Evolutionary conservation across 2,113 vertebrate species (phyloP).

Genomic region (Capra hircus): DNA sequence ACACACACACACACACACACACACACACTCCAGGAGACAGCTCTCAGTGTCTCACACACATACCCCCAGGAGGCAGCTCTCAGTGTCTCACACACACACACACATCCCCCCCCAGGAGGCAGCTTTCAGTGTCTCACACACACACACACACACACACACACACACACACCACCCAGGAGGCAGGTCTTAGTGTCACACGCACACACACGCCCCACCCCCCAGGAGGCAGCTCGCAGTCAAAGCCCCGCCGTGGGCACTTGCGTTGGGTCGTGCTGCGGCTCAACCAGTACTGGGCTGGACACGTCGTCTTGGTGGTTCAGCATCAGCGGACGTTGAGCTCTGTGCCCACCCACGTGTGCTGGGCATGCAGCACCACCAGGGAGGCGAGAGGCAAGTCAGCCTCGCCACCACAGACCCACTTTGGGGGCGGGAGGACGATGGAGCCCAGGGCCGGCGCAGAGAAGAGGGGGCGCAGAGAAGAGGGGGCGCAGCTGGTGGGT

Average conservation of each 20-base stretch:
- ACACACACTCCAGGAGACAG: too few relatives aligned
- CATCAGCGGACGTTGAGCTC: not conserved
- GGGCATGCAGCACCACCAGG: not conserved
- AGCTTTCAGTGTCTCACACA: too few relatives aligned
- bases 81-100: not conserved
- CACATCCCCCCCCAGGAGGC: too few relatives aligned
- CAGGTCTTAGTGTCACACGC: rapidly evolving
- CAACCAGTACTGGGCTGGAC: rapidly evolving
- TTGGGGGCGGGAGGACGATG: not conserved
- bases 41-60: too few relatives aligned
- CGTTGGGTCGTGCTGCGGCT: not conserved
- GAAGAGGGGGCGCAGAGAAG: not conserved
- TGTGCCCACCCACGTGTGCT: not conserved
- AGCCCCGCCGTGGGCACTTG: not conserved
- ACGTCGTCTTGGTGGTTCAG: not conserved
- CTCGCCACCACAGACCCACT: not conserved
- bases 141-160: rapidly evolving
- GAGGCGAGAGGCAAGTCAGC: not conserved
- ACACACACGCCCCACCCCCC: not conserved
- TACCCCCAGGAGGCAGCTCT: rapidly evolving
- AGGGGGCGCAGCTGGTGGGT: too few relatives aligned
- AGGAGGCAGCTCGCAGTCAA: not conserved
- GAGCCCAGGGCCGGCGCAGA: not conserved
- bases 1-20: rapidly evolving
- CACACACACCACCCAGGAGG: rapidly evolving